Evolutionary conservation across 2,113 vertebrate species (phyloP), one percentile per base, ranked within the genome.

Genomic region (Capreolus pygargus): DNA sequence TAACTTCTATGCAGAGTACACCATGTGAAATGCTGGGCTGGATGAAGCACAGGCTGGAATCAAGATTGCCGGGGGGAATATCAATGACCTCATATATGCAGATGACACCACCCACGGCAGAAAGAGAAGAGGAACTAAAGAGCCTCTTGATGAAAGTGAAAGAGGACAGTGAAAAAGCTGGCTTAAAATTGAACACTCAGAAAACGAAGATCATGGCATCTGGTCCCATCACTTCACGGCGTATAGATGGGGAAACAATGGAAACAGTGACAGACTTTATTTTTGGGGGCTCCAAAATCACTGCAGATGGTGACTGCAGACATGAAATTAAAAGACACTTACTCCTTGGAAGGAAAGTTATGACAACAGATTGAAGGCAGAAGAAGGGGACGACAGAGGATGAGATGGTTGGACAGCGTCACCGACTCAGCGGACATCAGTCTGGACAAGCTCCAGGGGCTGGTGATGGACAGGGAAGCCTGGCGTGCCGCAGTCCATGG

Each of bases 1-100:
- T 70, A 70, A 70, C n/a, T 70, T 70, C 10, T 36, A 36, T 36
- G 2, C 64, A 70, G n/a, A 70, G n/a, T 11, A 11, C n/a, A 70
- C 11, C n/a, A 21, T 36, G n/a, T 0, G 0, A 70, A 70, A 70
- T 0, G n/a, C 19, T 6, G 5, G 5, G 5, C 19, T 36, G n/a
- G 67, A 70, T 70, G 67, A 21, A 70, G 57, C 57, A 58, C 57
- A 58, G 8, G 1, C 57, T 58, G 57, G 57, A 58, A 58, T 58
- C 57, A 58, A 58, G 67, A 70, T 12, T 36, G 9, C 5, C 23
- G n/a, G 67, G 64, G 10, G 67, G 36, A 70, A 23, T 23, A 36
- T 39, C n/a, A 21, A 21, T 36, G 11, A 21, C 17, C 64, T 11
- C 64, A 36, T n/a, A 67, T 21, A 36, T 0, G 1, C 64, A 70